Percentiles rank a stretch among this genome's conserved stretches.
Evolutionary conservation across 2,113 vertebrate genomes (phyloP).

Genomic region (Neodon shergylaensis): DNA sequence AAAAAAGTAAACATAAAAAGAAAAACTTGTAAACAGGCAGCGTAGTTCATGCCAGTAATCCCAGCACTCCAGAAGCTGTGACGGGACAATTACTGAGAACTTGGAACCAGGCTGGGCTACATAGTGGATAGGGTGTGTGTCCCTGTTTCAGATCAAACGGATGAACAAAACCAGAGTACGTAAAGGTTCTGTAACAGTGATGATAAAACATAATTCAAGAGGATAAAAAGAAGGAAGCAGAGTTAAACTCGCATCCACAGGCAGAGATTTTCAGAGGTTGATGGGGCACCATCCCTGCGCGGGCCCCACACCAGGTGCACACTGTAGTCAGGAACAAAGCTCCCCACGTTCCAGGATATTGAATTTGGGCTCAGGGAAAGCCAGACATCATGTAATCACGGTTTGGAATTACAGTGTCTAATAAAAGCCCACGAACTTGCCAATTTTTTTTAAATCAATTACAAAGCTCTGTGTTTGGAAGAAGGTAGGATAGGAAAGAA

Average conservation of each 20-base stretch:
- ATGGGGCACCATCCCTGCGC: neutral
- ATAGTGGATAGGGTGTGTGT: neutral
- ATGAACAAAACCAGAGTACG: neutral
- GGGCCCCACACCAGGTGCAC: neutral
- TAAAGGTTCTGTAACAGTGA: neutral
- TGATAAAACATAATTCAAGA: constrained; percentile 50
- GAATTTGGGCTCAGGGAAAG: constrained; percentile 82
- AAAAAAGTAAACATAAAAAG: neutral
- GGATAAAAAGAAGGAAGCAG: neutral
- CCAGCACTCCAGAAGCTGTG: neutral
- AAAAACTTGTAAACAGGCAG: neutral
- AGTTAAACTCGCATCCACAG: neutral
- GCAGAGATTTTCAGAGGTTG: neutral
- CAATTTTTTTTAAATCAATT: constrained; percentile 32
- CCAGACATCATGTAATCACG: constrained; percentile 83
- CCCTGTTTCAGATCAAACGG: neutral
- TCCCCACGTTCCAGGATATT: constrained; percentile 84
- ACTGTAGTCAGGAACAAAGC: constrained; percentile 77
- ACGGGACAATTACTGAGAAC: neutral
- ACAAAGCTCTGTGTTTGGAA: constrained; percentile 37
- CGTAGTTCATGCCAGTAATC: neutral
- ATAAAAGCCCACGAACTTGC: constrained; percentile 79
- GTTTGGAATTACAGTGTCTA: constrained; percentile 76
- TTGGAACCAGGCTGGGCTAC: neutral
- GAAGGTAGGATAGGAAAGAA: constrained; percentile 27